Base-by-base conservation (phyloP, 1,140 invertebrate species). In the Conus ventricosus region DNA sequence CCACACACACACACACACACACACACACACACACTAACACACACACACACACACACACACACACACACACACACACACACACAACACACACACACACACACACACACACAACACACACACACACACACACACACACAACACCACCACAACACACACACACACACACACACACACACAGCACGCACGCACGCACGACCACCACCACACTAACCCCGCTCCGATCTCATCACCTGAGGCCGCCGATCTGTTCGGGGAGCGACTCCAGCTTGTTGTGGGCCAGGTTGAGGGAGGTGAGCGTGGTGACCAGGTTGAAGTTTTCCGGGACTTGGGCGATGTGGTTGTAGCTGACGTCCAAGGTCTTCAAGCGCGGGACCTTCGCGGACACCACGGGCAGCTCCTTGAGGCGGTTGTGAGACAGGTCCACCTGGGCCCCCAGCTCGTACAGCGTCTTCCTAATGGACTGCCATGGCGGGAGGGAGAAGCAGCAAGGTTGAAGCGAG, bases 371-470 rank as follows among this genome's bases (percentile, higher is more conserved):
- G 20, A 85, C 88, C 87, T 95, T 95, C 0, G 93, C 88, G 5
- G 86, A 85, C 0, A 93, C 93, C 39, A 91, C 89, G 4, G 94
- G 94, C 15, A 95, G 89, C 25, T 94, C 92, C 20, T 88, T 90
- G 7, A 95, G 87, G 67, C 91, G 87, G 90, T 95, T 95, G n/a
- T 92, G 88, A 8, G 91, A 91, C 15, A 94, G 87, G 81, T 93
- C 89, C 0, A 95, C 83, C 51, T 88, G 87, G 10, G 92, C 93
- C 27, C 92, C 91, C 17, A 93, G 25, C 84, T 95, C 94, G 85
- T 94, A 94, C 51, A 95, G 87, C n/a, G 89, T 93, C 87, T 94
- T 94, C 89, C 94, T 94, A 13, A 94, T 57, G 17, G 91, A 88
- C 60, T 89, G 60, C 71, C 23, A 39, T 39, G 1, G 11, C 5